A percentile compares a stretch with the other conserved stretches of the same genome.
These are phyloP conservation scores for Colletes collaris DNA, from an alignment of 2,888 invertebrate species.

Conservation along the genomic window DNA sequence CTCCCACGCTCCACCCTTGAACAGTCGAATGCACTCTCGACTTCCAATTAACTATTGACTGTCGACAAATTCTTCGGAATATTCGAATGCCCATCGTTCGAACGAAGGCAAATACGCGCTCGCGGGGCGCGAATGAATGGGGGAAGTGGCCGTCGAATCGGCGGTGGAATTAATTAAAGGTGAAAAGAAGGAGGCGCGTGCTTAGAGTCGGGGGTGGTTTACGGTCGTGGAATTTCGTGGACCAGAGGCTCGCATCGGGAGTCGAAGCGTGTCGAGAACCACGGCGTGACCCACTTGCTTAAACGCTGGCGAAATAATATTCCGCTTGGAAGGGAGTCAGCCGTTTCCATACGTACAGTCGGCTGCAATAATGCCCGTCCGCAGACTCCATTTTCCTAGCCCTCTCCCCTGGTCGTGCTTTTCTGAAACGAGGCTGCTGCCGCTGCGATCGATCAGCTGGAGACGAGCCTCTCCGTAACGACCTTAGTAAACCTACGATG, in stretches of 20 bases:
- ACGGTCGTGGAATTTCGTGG: constrained; percentile 51
- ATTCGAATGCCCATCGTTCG: not conserved
- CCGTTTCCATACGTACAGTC: constrained; percentile 56
- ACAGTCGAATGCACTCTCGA: no score
- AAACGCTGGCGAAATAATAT: constrained; percentile 70
- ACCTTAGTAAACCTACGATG: constrained; percentile 19
- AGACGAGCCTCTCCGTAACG: constrained; percentile 29
- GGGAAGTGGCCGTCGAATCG: constrained; percentile 9
- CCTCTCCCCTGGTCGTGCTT: constrained; percentile 15
- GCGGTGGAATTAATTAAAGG: constrained; percentile 3
- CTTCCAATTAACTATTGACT: not conserved
- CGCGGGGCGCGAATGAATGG: no score
- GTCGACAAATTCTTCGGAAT: constrained; percentile 3
- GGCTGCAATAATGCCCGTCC: constrained; percentile 48
- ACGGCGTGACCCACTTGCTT: constrained; percentile 68
- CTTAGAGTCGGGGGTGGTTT: constrained; percentile 22
- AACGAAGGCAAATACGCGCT: not conserved
- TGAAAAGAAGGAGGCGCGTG: not conserved
- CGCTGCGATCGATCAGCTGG: constrained; percentile 42
- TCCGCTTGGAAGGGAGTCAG: constrained; percentile 57
- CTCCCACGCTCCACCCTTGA: no score
- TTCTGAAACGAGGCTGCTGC: constrained; percentile 44
- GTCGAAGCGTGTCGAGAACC: constrained; percentile 57
- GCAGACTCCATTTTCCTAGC: constrained; percentile 49
- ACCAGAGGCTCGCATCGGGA: constrained; percentile 48